These are phyloP conservation scores for Chloroclysta siterata DNA, from an alignment of 2,888 invertebrate genomes.

Conservation along the genomic window DNA sequence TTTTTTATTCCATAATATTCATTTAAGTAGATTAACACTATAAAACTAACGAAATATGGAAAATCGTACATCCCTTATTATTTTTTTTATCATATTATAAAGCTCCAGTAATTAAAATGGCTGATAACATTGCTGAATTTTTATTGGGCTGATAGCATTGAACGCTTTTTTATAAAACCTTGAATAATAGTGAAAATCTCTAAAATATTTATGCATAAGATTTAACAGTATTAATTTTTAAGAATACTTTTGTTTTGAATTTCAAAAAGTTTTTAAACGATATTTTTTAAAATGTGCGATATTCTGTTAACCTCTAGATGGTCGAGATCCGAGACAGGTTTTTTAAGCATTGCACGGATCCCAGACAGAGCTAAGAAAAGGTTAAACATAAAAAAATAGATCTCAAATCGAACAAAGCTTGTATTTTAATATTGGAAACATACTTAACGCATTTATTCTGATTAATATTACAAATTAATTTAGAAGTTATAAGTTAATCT, in stretches of 20 bases:
- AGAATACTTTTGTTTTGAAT: constrained; percentile 21
- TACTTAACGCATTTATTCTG: constrained; percentile 5
- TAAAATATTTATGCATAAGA: neutral
- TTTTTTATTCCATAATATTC: too few relatives aligned
- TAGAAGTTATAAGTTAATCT: neutral
- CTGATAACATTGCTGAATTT: too few relatives aligned
- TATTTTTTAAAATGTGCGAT: neutral
- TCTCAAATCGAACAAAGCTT: constrained; percentile 68
- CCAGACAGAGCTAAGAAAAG: neutral
- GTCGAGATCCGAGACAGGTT: too few relatives aligned
- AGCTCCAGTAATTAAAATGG: too few relatives aligned
- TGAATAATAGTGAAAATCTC: too few relatives aligned
- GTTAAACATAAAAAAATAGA: constrained; percentile 38
- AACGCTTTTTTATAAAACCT: too few relatives aligned
- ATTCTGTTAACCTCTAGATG: neutral
- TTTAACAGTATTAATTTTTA: constrained; percentile 33
- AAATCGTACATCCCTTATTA: too few relatives aligned
- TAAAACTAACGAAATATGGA: too few relatives aligned
- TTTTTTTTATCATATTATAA: too few relatives aligned
- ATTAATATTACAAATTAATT: neutral
- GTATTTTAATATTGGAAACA: constrained; percentile 30
- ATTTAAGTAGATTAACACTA: too few relatives aligned
- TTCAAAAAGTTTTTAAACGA: constrained; percentile 18
- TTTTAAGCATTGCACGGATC: too few relatives aligned
- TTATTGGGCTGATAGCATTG: too few relatives aligned